Base-by-base conservation (phyloP, 2,113 vertebrate genomes). In the Pterocles burchelli region DNA sequence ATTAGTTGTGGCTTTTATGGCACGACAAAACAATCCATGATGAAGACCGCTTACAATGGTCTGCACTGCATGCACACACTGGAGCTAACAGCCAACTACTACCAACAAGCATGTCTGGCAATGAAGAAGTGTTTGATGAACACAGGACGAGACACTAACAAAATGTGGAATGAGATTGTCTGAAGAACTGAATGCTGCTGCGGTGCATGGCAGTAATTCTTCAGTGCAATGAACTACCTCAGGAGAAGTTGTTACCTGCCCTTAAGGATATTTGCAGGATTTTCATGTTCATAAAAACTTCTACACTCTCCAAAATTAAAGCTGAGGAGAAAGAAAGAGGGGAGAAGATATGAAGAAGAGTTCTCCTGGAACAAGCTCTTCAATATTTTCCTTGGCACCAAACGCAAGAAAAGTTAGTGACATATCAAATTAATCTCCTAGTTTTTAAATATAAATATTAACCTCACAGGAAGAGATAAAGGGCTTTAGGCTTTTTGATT, bases 41-140 rank as follows among this genome's bases (percentile, higher is more conserved):
- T 25, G 13, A 49, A 55, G 74, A 9, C 3, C 34, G 3, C 10
- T 58, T 55, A 6, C 22, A 18, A 7, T 31, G 17, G 6, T 49
- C 54, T 26, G 11, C 52, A 46, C 38, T 68, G 7, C 12, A 6
- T 1, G 5, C 33, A 49, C 13, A 8, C 2, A 0, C 8, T 48
- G 36, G 29, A 66, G 31, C 17, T 61, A 57, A 20, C 49, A 90
- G 21, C 19, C 25, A 36, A 4, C 17, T 55, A 10, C 48, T 59
- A 48, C 33, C 52, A 67, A 9, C 17, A 51, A 43, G 10, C 5
- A 49, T 55, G 48, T 28, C 13, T 24, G 13, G 3, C 61, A 90
- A 49, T 36, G 18, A 36, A 91, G 52, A 86, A 38, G 6, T 25
- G 17, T 68, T 63, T 6, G 6, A 52, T 70, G 54, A 38, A 43